A percentile compares a stretch with the other conserved stretches of the same genome.
These are phyloP conservation scores for Passer montanus DNA, from an alignment of 2,113 vertebrate species.

Conservation along the genomic window DNA sequence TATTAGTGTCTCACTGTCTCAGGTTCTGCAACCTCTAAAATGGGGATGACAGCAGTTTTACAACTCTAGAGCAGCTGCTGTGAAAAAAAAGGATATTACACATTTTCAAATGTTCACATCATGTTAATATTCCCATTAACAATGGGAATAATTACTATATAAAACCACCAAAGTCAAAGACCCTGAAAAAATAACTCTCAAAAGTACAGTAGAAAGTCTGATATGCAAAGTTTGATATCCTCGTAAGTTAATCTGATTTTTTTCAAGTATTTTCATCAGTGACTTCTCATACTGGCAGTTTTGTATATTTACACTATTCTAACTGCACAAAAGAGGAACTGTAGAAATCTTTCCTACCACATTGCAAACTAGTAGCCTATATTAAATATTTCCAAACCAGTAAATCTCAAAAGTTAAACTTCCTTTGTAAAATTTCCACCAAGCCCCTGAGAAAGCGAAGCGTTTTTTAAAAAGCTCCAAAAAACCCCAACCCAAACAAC, in stretches of 20 bases:
- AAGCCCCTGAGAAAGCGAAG: background rate
- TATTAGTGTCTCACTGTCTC: background rate
- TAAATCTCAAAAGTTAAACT: background rate
- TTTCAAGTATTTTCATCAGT: background rate
- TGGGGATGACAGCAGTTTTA: background rate
- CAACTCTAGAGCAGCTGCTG: background rate
- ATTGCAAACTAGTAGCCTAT: background rate
- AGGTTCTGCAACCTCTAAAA: background rate
- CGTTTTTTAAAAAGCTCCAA: background rate
- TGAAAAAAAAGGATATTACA: background rate
- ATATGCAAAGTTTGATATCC: background rate
- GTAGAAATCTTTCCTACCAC: background rate
- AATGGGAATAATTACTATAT: background rate
- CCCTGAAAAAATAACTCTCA: background rate
- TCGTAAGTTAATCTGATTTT: background rate
- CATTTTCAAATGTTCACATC: background rate
- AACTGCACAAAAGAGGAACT: background rate
- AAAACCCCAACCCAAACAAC: background rate
- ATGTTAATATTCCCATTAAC: background rate
- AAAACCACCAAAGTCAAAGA: background rate
- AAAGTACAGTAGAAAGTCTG: background rate
- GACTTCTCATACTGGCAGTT: background rate
- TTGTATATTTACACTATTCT: background rate
- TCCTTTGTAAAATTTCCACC: background rate
- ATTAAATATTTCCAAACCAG: background rate